phyloP scores from a whole-genome alignment of 2,888 invertebrate genomes.

The Pteria penguin region DNA sequence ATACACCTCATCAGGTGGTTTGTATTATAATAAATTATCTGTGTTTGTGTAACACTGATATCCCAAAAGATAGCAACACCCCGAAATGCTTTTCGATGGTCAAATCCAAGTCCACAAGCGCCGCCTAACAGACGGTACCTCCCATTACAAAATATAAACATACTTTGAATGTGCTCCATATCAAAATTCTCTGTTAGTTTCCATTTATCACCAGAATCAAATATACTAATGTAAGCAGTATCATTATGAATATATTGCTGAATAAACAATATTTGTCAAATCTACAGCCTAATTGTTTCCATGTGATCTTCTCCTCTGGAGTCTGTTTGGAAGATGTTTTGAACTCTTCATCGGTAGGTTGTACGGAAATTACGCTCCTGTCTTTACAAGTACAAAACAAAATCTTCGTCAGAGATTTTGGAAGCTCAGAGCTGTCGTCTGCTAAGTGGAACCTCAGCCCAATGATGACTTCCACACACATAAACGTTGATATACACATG shows the following conservation, averaged over 20 bases:
- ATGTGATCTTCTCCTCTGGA: not conserved
- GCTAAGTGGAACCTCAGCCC: not conserved
- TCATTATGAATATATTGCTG: not conserved
- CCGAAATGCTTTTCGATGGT: too few species aligned
- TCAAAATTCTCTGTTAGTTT: too few species aligned
- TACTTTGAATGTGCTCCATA: too few species aligned
- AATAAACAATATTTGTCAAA: not conserved
- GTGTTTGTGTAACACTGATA: too few species aligned
- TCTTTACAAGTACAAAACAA: too few species aligned
- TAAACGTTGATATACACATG: constrained; percentile 4
- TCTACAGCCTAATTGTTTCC: not conserved
- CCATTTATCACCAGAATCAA: too few species aligned
- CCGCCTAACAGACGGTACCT: too few species aligned
- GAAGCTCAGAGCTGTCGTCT: not conserved
- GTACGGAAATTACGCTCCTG: not conserved
- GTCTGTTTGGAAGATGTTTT: not conserved
- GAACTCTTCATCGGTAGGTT: not conserved
- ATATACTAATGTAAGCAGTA: not conserved
- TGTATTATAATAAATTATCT: too few species aligned
- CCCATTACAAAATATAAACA: too few species aligned
- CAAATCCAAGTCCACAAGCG: too few species aligned
- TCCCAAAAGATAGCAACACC: too few species aligned
- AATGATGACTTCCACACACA: constrained; percentile 8
- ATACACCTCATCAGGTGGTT: too few species aligned
- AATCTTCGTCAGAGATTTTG: not conserved